These are phyloP conservation scores for Bergia puertoricense DNA, from an alignment of 92 coral and sea anemone species.

Conservation along the genomic window DNA sequence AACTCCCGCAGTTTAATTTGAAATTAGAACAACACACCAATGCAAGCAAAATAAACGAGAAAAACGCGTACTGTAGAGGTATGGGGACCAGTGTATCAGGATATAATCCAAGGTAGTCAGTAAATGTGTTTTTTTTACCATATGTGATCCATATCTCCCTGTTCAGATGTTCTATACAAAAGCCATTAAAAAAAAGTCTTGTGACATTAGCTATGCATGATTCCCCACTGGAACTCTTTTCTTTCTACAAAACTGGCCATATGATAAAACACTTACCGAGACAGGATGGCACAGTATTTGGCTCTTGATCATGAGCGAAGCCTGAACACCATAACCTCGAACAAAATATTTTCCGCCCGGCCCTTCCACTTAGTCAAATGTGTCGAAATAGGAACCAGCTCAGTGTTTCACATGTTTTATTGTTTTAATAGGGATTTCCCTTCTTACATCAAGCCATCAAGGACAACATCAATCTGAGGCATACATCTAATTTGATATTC, in stretches of 20 bases:
- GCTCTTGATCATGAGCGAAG: not conserved
- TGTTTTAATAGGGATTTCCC: conserved; percentile 80
- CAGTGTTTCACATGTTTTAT: not conserved
- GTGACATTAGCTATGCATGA: not conserved
- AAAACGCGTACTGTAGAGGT: not conserved
- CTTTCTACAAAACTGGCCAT: not conserved
- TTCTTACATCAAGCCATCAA: conserved; percentile 94
- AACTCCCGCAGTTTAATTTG: not conserved
- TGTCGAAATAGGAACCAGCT: not conserved
- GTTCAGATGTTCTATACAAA: not conserved
- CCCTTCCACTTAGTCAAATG: not conserved
- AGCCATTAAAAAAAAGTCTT: not conserved
- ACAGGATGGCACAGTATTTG: not conserved
- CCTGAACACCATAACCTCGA: not conserved
- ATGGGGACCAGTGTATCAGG: not conserved
- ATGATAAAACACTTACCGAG: not conserved
- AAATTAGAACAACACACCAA: not conserved
- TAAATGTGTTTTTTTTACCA: not conserved
- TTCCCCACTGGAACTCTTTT: not conserved
- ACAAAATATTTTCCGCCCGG: not conserved
- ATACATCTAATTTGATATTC: conserved; percentile 88
- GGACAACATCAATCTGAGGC: conserved; percentile 89
- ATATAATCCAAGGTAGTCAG: not conserved
- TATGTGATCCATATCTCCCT: not conserved
- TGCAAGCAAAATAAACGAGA: not conserved